Evolutionary conservation across 64 coral and sea anemone genomes (phyloP).

Genomic region (Platygyra sinensis): DNA sequence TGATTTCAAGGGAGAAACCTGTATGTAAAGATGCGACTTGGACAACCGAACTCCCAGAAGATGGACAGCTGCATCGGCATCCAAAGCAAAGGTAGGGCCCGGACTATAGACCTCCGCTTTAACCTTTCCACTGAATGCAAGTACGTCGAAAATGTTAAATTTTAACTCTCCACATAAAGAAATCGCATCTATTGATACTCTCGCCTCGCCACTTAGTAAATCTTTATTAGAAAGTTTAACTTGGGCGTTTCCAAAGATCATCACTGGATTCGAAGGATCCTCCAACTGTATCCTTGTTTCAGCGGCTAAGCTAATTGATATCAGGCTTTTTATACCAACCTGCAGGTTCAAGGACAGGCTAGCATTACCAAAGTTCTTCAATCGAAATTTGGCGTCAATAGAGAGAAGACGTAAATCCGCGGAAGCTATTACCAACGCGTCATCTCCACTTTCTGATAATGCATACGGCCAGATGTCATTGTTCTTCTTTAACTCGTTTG

Average conservation of each 20-base stretch:
- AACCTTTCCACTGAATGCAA: slow-evolving; percentile 41
- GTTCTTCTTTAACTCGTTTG: slow-evolving; percentile 64
- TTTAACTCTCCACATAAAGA: slow-evolving; percentile 36
- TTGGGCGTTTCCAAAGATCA: slow-evolving; percentile 8
- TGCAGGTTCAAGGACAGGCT: slow-evolving; percentile 26
- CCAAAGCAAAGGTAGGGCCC: slow-evolving; percentile 38
- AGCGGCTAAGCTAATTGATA: slow-evolving; percentile 40
- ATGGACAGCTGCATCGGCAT: slow-evolving; percentile 33
- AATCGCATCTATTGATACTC: slow-evolving; percentile 34
- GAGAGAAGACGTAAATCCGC: background rate
- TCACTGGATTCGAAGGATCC: slow-evolving; percentile 47
- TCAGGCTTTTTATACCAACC: slow-evolving; percentile 53
- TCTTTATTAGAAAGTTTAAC: slow-evolving; percentile 10
- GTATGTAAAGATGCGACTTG: slow-evolving; percentile 23
- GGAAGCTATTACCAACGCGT: slow-evolving; percentile 61
- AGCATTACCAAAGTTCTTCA: slow-evolving; percentile 50
- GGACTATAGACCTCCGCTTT: slow-evolving; percentile 13
- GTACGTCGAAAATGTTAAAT: slow-evolving; percentile 44
- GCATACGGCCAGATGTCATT: slow-evolving; percentile 50
- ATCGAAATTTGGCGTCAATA: slow-evolving; percentile 11
- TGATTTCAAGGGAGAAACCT: background rate
- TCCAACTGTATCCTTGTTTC: slow-evolving; percentile 28
- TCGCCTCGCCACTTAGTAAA: slow-evolving; percentile 40
- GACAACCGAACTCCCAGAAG: slow-evolving; percentile 39
- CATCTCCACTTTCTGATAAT: slow-evolving; percentile 44